Base-by-base conservation (phyloP, 1,140 invertebrate genomes). In the Atopsyche davidsoni region DNA sequence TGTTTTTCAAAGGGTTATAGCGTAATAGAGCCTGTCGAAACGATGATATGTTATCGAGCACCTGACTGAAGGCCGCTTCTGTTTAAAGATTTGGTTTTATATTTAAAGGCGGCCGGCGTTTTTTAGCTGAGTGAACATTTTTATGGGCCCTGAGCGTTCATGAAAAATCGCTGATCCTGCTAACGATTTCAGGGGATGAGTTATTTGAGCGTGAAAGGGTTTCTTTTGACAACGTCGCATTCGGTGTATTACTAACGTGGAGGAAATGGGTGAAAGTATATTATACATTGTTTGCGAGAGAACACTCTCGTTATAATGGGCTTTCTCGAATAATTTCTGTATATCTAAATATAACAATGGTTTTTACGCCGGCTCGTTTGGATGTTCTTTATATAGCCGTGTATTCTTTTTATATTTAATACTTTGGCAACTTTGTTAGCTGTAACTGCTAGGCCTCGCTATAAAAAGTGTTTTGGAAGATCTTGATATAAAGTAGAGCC, bases 91-190 rank as follows among this genome's bases (percentile, higher is more conserved):
- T 46, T 46, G 34, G 21, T 46, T 10, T 46, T 11, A 46, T 46
- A 31, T 32, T 32, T 7, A 28, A 46, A 17, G 13, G 43, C 13
- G 24, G 31, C 43, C 23, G 41, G 21, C 18, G 25, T 44, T 32
- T 46, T 46, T 32, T 13, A 17, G 18, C 24, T 31, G 46, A 39
- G 14, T 22, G 38, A 49, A 40, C 22, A 49, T 39, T 49, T 49
- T 49, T 32, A 49, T 39, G 48, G 39, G 40, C 35, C 24, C 11
- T 35, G 21, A 25, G 28, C 32, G 41, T 51, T 19, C 41, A 25
- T 45, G 42, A 45, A 51, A 44, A 44, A 45, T 18, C 34, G 49
- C 49, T 45, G 49, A 51, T 43, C 49, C 31, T 19, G 31, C 42
- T 45, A 51, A 51, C 49, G 49, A 51, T 21, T 42, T 13, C 10